Conservation (phyloP, 1,140 invertebrate genomes). For the Lethocerus indicus region DNA sequence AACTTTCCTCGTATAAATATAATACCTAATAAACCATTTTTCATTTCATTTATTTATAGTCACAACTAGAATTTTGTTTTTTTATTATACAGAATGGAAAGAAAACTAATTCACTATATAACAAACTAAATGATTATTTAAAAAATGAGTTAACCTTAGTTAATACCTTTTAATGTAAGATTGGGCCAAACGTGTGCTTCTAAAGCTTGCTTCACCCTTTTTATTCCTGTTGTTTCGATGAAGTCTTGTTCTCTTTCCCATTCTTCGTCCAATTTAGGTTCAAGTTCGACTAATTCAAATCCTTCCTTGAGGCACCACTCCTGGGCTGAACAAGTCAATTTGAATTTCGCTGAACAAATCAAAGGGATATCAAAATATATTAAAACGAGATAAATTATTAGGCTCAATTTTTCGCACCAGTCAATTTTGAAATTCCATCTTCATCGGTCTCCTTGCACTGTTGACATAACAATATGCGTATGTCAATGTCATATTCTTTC, state of each 20-base stretch:
- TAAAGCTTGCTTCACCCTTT: constrained; percentile 54
- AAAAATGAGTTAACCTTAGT: too few relatives aligned
- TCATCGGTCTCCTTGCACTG: constrained; percentile 20
- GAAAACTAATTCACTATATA: background rate
- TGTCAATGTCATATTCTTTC: constrained; percentile 30
- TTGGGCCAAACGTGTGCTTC: constrained; percentile 64
- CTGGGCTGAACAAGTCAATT: constrained; percentile 28
- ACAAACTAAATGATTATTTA: background rate
- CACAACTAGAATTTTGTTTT: too few relatives aligned
- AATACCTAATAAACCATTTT: too few relatives aligned
- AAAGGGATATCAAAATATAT: constrained; percentile 6
- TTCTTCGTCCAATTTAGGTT: constrained; percentile 30
- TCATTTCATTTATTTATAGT: too few relatives aligned
- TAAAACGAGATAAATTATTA: constrained; percentile 6
- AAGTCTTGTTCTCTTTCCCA: constrained; percentile 34
- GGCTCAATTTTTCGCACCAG: constrained; percentile 8
- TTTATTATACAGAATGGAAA: too few relatives aligned
- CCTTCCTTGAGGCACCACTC: constrained; percentile 45
- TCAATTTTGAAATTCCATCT: constrained; percentile 9
- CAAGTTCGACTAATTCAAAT: constrained; percentile 58
- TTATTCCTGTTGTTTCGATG: constrained; percentile 43
- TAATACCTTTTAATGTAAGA: constrained; percentile 49
- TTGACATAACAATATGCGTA: constrained; percentile 34
- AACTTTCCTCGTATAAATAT: too few relatives aligned
- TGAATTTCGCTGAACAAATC: too few relatives aligned